Base-by-base conservation (phyloP, 2,113 vertebrate species). In the Lontra canadensis region DNA sequence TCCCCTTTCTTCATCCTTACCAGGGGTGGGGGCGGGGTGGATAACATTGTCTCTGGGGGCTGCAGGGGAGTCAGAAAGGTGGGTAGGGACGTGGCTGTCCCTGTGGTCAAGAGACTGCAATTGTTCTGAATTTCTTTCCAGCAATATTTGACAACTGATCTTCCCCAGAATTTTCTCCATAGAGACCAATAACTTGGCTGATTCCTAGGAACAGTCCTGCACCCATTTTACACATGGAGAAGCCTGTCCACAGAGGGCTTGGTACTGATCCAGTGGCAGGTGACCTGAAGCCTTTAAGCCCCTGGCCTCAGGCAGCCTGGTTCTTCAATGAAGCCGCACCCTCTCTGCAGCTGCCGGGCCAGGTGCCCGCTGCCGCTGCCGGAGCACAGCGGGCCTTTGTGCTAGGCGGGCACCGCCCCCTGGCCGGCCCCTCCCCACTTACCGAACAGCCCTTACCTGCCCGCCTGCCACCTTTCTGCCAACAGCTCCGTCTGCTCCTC, bases 401-500 rank as follows among this genome's bases (percentile, higher is more conserved):
- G 95, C 90, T 94, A 90, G 59, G 39, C 0, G 10, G 95, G 96
- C 96, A 92, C 97, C 97, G 84, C 96, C 96, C 88, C 79, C 49
- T 36, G 87, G 55, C 87, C 4, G 26, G 97, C 97, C 88, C 90
- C 96, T 95, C 96, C 97, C 92, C 0, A 31, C 74, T 52, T n/a
- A 0, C 20, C 0, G 13, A 65, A 67, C 47, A 81, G 61, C 55
- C 57, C 17, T 97, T 92, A 97, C 92, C 96, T 97, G 90, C 39
- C 31, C 0, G 44, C 63, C 69, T 0, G 36, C 74, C 12, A 4
- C 80, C 63, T 39, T 42, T 25, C 25, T 2, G 44, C 61, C 8
- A 3, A 31, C 73, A 76, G 55, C 52, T 47, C 36, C 3, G 26
- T 39, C 1, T 0, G 34, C 52, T 25, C 44, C 74, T 74, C 8